Evolutionary conservation across 2,888 invertebrate genomes (phyloP).

Genomic region (Meta bourneti): DNA sequence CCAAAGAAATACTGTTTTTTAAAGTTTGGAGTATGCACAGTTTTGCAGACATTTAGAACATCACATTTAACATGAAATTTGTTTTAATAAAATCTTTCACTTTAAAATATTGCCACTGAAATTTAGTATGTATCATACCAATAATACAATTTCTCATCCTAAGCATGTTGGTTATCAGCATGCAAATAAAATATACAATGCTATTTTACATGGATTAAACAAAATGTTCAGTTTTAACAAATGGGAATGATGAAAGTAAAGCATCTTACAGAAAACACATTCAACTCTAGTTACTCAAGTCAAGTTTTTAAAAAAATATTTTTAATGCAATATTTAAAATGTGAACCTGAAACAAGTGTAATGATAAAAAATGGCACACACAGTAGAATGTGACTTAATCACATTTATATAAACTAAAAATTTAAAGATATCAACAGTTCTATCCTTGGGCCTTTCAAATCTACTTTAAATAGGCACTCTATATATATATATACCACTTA

Average conservation of each 20-base stretch:
- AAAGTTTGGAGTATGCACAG: constrained; percentile 41
- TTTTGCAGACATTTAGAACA: constrained; percentile 55
- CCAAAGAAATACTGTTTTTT: constrained; percentile 59
- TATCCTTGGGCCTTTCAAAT: constrained; percentile 8
- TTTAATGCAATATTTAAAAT: neutral
- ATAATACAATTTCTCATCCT: neutral
- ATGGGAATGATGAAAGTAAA: neutral
- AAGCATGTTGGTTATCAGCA: neutral
- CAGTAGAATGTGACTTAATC: neutral
- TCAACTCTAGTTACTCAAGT: neutral
- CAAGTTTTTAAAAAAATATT: neutral
- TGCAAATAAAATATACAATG: neutral
- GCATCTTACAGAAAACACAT: neutral
- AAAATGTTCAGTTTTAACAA: neutral
- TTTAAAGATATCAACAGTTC: constrained; percentile 46
- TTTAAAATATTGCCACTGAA: constrained; percentile 50
- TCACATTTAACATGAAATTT: constrained; percentile 41
- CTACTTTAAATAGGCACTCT: constrained; percentile 56
- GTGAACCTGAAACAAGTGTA: neutral
- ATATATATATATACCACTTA: constrained; percentile 23
- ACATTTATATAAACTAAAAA: constrained; percentile 50
- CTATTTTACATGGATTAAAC: neutral
- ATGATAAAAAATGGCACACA: constrained; percentile 1
- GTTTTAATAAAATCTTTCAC: constrained; percentile 36
- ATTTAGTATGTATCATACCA: neutral